Conservation (phyloP, 2,888 invertebrate genomes). For the Cantharis flavilabris region DNA sequence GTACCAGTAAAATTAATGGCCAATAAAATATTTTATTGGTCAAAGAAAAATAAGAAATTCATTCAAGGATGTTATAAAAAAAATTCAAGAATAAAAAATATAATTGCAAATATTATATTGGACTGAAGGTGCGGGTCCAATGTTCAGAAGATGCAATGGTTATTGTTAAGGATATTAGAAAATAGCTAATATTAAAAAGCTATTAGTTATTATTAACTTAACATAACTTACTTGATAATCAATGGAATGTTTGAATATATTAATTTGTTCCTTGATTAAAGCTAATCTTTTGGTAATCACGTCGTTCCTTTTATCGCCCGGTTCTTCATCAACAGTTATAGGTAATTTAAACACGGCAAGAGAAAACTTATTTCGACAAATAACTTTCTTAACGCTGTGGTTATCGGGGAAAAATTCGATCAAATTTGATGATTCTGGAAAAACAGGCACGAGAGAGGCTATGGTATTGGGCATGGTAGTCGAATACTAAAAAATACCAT, state of each 20-base stretch:
- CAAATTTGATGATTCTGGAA: not conserved
- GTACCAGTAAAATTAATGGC: too few relatives aligned
- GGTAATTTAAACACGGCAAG: conserved; percentile 4
- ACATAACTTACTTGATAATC: conserved; percentile 4
- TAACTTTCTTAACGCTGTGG: not conserved
- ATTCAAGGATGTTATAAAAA: not conserved
- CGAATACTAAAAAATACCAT: not conserved
- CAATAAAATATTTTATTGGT: not conserved
- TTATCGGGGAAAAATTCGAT: conserved; percentile 2
- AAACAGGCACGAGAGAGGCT: conserved; percentile 1
- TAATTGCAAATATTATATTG: not conserved
- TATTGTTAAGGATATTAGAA: too few relatives aligned
- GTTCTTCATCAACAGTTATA: not conserved
- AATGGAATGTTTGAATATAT: conserved; percentile 1
- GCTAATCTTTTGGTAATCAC: not conserved
- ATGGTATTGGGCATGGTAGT: not conserved
- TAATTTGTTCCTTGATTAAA: not conserved
- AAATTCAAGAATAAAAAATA: not conserved
- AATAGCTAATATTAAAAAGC: too few relatives aligned
- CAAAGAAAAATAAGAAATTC: not conserved
- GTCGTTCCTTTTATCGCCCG: not conserved
- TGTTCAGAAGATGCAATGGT: too few relatives aligned
- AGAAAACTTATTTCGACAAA: conserved; percentile 5
- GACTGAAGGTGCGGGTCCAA: too few relatives aligned
- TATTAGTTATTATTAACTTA: too few relatives aligned